A percentile compares a stretch with the other conserved stretches of the same genome.
Conservation (phyloP, 2,797 vertebrate species). For the Meda fulgida region DNA sequence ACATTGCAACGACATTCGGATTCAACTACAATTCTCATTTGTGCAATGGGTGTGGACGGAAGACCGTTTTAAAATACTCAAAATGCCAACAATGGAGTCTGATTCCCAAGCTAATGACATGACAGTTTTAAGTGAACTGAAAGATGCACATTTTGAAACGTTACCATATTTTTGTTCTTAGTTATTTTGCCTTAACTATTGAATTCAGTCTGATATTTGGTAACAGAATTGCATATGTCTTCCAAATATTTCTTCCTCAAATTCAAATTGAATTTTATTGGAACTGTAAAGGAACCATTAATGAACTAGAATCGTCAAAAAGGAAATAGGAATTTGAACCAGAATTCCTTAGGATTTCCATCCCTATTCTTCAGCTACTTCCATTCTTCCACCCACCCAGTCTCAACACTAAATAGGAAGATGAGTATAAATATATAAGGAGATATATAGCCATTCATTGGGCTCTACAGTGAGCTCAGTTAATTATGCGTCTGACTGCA, state of each 20-base stretch:
- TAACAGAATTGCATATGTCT: background rate
- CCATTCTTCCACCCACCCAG: background rate
- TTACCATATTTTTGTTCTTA: background rate
- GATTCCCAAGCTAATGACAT: background rate
- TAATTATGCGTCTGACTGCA: slow-evolving; percentile 47
- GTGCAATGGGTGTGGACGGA: background rate
- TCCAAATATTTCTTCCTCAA: background rate
- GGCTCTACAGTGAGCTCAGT: slow-evolving; percentile 36
- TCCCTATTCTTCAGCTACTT: background rate
- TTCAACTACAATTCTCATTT: background rate
- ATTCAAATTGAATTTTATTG: background rate
- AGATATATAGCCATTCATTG: slow-evolving; percentile 49
- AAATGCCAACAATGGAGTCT: background rate
- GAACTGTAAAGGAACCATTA: background rate
- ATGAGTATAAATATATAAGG: slow-evolving; percentile 1
- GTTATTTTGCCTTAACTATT: background rate
- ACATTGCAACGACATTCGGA: background rate
- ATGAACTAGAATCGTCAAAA: background rate
- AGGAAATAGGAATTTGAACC: background rate
- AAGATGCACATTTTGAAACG: background rate
- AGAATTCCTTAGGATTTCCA: background rate
- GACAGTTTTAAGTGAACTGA: background rate
- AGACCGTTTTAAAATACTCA: background rate
- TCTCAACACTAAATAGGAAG: background rate
- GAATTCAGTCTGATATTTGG: background rate